A percentile compares a stretch with the other conserved stretches of the same genome.
Evolutionary conservation across 2,113 vertebrate genomes (phyloP).

Genomic region (Odobenus rosmarus): DNA sequence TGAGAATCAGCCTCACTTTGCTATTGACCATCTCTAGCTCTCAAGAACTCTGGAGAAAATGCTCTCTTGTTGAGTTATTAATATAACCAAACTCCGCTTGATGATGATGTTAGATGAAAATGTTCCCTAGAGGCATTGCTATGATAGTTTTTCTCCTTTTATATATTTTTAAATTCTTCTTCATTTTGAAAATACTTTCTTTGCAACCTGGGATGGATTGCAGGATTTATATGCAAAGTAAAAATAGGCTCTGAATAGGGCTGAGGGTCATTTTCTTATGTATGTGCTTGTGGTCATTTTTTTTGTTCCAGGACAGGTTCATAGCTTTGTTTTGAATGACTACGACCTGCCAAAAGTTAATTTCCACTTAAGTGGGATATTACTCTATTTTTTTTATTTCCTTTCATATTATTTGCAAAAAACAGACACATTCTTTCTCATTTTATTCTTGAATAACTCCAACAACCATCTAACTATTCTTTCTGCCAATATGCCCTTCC

Average conservation of each 20-base stretch:
- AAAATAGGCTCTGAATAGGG: background rate
- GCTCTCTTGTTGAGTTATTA: background rate
- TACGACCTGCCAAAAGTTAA: background rate
- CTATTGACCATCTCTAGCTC: background rate
- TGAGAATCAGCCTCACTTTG: background rate
- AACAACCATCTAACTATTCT: background rate
- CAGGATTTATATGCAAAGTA: background rate
- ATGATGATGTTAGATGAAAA: background rate
- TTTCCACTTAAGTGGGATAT: background rate
- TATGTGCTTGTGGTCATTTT: background rate
- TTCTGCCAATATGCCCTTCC: background rate
- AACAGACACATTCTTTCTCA: background rate
- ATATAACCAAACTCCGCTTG: background rate
- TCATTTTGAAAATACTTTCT: background rate
- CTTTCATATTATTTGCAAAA: background rate
- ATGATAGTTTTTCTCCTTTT: background rate
- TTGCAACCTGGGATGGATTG: background rate
- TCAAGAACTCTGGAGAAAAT: background rate
- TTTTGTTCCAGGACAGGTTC: background rate
- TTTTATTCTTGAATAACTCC: background rate
- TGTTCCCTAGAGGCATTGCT: background rate
- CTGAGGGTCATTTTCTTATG: background rate
- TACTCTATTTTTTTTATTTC: background rate
- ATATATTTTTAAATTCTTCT: background rate
- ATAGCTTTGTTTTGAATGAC: background rate